Conservation (phyloP, 2,113 vertebrate species). For the Dermatemys mawii region DNA sequence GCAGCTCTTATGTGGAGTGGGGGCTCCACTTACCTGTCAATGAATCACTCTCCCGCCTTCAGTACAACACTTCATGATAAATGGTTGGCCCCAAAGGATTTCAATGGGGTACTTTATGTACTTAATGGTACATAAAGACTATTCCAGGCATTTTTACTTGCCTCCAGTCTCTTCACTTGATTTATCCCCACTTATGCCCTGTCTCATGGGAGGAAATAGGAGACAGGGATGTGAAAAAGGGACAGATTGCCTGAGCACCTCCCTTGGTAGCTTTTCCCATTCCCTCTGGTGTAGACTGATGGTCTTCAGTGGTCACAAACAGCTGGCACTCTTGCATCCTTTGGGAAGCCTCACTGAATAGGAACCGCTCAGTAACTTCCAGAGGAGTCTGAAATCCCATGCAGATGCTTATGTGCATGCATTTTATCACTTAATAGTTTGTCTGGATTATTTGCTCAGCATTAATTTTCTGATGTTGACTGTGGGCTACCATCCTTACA, state of each 20-base stretch:
- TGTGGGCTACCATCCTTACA: background rate
- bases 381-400: background rate
- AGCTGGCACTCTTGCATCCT: background rate
- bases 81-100: background rate
- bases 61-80: background rate
- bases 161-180: background rate
- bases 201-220: background rate
- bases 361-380: background rate
- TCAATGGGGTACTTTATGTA: background rate
- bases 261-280: too few relatives aligned
- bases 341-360: background rate
- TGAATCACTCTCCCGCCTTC: background rate
- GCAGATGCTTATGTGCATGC: background rate
- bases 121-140: background rate
- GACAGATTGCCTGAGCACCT: fast-evolving
- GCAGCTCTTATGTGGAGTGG: background rate
- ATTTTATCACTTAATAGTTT: background rate
- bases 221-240: background rate
- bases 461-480: fast-evolving
- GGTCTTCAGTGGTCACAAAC: fast-evolving
- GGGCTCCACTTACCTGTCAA: background rate
- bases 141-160: background rate
- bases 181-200: background rate
- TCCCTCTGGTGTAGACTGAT: fast-evolving
- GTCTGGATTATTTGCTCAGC: fast-evolving